Percentiles rank a stretch among this genome's conserved stretches.
phyloP scores from a whole-genome alignment of 1,140 invertebrate genomes.

The Euborellia annulipes region DNA sequence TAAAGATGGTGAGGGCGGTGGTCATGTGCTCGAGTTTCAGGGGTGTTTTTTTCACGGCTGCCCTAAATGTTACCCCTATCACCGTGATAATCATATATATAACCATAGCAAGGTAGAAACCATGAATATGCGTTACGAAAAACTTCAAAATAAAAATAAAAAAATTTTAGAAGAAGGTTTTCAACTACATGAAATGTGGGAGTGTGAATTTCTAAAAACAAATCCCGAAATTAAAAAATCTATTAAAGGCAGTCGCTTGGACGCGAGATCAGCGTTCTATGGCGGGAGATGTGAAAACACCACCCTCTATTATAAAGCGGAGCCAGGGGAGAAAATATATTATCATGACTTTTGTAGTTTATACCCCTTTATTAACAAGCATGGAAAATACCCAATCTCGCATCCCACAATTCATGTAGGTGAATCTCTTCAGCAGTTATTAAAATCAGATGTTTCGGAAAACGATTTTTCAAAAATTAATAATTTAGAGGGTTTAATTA shows the following conservation, averaged over 20 bases:
- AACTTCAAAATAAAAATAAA: slow-evolving; percentile 1
- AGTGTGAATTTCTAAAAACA: not conserved
- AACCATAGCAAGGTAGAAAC: slow-evolving; percentile 1
- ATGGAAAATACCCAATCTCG: not conserved
- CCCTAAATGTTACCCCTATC: slow-evolving; percentile 8
- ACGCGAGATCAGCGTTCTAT: not conserved
- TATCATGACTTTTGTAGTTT: not conserved
- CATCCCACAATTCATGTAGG: not conserved
- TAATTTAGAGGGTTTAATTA: no score
- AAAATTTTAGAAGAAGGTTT: not conserved
- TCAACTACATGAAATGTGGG: not conserved
- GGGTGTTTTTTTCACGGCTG: slow-evolving; percentile 9
- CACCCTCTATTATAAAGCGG: not conserved
- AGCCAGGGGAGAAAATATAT: not conserved
- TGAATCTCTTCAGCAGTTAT: no score
- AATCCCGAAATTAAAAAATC: not conserved
- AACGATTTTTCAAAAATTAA: no score
- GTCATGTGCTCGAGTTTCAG: slow-evolving; percentile 6
- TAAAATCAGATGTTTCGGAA: no score
- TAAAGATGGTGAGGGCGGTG: not conserved
- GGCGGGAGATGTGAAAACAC: not conserved
- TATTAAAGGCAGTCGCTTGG: no score
- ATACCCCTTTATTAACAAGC: not conserved
- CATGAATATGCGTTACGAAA: slow-evolving; percentile 2
- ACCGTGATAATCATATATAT: slow-evolving; percentile 1